Evolutionary conservation across 2,113 vertebrate genomes (phyloP), one percentile per base, ranked within the genome.

Genomic region (Gambusia affinis): DNA sequence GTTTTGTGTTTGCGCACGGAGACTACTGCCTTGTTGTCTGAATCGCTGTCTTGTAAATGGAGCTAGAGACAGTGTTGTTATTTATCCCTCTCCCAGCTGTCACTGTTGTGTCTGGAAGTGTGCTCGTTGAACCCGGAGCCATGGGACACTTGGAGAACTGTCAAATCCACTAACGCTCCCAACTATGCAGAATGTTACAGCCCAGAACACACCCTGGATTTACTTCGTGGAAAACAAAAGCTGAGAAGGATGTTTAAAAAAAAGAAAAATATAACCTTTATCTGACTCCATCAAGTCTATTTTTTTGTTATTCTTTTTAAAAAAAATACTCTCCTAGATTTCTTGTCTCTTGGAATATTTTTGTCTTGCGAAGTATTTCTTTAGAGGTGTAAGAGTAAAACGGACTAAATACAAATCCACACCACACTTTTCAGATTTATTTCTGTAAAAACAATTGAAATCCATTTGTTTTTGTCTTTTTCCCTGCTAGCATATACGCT

Each of bases 41-140:
- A 64, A 35, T 85, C 63, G 85, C 79, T 70, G 78, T 81, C 77
- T 79, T 82, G 83, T 85, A 82, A 82, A 88, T 75, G 60, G 85
- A 85, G 87, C 94, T 95, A 92, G 94, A 94, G 95, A 96, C 95
- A 94, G 92, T 95, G 95, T 95, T 97, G 96, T 96, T 96, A 96
- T 97, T 96, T 96, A 95, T 95, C 94, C 79, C 78, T 60, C 90
- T 70, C 85, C 85, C 97, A 97, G 96, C 96, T 98, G 97, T 97
- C 95, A 93, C 92, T 98, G 97, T 98, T 98, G 97, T 97, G 97
- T 98, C 97, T 98, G 97, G 95, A 57, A 93, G 95, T 85, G 76
- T 87, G 72, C 78, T 91, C 65, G 86, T 82, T 93, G 92, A 94
- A 92, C 92, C 74, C 85, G 86, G 12, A 76, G 93, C 91, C 92